Percentiles rank a stretch among this genome's conserved stretches.
These are phyloP conservation scores for Lepidurus packardi DNA, from an alignment of 1,140 invertebrate genomes.

Conservation along the genomic window DNA sequence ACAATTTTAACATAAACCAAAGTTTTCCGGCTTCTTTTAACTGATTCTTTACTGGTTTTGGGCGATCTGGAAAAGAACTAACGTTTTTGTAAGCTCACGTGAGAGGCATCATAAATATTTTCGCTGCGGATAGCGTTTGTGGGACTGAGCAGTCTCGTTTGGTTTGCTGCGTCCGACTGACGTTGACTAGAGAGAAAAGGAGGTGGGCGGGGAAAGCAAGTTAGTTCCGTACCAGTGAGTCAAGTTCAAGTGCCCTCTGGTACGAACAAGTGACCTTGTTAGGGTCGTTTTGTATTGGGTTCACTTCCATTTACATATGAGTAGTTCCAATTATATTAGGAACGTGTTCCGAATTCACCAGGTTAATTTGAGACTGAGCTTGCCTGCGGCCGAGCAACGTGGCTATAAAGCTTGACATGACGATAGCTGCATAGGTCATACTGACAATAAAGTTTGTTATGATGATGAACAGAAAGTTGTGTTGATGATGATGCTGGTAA, in stretches of 20 bases:
- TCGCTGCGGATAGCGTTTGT: background rate
- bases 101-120: constrained; percentile 5
- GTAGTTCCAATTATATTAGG: background rate
- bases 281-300: background rate
- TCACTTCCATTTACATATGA: background rate
- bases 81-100: background rate
- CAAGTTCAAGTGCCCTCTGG: background rate
- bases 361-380: background rate
- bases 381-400: background rate
- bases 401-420: background rate
- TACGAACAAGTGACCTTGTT: background rate
- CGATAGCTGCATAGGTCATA: background rate
- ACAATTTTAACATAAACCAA: background rate
- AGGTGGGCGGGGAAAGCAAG: background rate
- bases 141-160: background rate
- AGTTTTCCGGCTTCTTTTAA: background rate
- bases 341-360: background rate
- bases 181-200: constrained; percentile 1
- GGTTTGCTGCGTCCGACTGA: background rate
- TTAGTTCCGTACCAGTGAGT: background rate
- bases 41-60: background rate
- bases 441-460: background rate
- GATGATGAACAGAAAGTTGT: background rate
- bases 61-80: background rate
- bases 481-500: background rate